phyloP scores from a whole-genome alignment of 2,888 invertebrate species.

The Meandrusa payeni region DNA sequence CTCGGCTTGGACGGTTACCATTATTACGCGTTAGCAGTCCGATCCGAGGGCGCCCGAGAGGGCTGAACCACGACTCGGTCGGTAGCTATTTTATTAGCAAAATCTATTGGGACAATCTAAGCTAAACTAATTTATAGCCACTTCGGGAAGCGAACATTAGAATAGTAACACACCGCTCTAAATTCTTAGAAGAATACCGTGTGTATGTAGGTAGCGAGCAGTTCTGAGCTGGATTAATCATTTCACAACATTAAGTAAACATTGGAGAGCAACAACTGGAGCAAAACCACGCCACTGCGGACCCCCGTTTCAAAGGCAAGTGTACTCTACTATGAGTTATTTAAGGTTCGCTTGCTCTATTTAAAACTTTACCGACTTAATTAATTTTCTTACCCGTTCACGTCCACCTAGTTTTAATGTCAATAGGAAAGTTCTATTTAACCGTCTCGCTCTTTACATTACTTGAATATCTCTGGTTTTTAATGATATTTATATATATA shows the following conservation, averaged over 20 bases:
- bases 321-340: constrained; percentile 18
- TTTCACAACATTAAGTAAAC: constrained; percentile 22
- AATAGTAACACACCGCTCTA: too few relatives aligned
- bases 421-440: constrained; percentile 2
- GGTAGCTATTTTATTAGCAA: too few relatives aligned
- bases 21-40: too few relatives aligned
- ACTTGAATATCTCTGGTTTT: background rate
- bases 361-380: constrained; percentile 21
- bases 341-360: constrained; percentile 23
- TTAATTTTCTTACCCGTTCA: constrained; percentile 23
- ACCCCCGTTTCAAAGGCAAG: constrained; percentile 22
- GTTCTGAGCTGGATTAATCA: constrained; percentile 9
- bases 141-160: too few relatives aligned
- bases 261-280: constrained; percentile 17
- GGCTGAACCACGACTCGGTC: too few relatives aligned
- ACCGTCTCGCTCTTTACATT: background rate
- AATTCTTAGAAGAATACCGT: constrained; percentile 3
- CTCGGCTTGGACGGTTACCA: too few relatives aligned
- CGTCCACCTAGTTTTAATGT: constrained; percentile 10
- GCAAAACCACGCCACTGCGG: constrained; percentile 23
- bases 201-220: constrained; percentile 4
- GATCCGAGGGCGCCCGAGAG: too few relatives aligned
- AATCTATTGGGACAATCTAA: too few relatives aligned
- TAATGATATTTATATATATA: background rate
- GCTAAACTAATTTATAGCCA: too few relatives aligned